phyloP scores from a whole-genome alignment of 2,797 vertebrate genomes.

The Tapera naevia region DNA sequence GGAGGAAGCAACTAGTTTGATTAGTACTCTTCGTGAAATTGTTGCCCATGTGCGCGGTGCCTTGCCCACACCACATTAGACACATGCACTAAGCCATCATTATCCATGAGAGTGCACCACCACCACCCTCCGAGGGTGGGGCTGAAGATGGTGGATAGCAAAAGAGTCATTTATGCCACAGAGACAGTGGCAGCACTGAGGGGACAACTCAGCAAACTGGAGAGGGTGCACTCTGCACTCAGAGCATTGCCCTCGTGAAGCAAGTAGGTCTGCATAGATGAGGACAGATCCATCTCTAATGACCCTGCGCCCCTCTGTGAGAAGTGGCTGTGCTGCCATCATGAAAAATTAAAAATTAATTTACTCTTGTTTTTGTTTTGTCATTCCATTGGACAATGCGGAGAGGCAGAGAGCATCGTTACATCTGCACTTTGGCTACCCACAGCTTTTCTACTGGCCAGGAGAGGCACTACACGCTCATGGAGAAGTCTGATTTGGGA shows the following conservation, averaged over 20 bases:
- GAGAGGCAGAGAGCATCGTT: not conserved
- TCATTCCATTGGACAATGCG: not conserved
- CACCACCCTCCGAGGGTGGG: not conserved
- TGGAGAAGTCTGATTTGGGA: not conserved
- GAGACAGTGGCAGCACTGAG: not conserved
- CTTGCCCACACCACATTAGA: accelerated
- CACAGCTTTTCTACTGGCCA: not conserved
- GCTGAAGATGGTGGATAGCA: not conserved
- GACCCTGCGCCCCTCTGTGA: not conserved
- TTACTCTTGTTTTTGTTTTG: not conserved
- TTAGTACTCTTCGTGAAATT: not conserved
- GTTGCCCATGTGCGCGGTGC: not conserved
- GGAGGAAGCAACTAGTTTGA: not conserved
- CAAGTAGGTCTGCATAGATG: not conserved
- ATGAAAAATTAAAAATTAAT: not conserved
- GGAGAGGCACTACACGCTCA: accelerated
- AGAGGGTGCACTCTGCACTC: not conserved
- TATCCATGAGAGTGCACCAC: accelerated
- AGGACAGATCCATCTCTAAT: not conserved
- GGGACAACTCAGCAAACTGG: accelerated
- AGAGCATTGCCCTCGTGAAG: not conserved
- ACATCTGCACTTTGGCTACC: not conserved
- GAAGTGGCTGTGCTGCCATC: not conserved
- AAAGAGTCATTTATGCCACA: not conserved
- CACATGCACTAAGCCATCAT: accelerated